A percentile compares a stretch with the other conserved stretches of the same genome.
These are phyloP conservation scores for Alethe castanea DNA, from an alignment of 2,113 vertebrate genomes.

Conservation along the genomic window DNA sequence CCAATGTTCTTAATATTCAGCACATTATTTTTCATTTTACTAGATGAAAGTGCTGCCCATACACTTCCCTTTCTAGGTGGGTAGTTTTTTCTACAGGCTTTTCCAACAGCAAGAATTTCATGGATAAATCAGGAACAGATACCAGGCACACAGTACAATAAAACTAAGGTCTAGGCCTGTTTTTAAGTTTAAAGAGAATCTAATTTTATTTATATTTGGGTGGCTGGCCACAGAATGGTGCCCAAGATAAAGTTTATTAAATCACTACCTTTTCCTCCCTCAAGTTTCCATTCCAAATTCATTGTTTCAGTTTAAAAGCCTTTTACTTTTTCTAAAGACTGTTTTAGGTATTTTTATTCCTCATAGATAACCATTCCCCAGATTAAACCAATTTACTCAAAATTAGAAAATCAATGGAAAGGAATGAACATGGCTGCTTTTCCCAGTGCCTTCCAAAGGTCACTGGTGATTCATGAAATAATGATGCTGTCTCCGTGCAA, in stretches of 20 bases:
- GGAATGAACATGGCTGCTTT: constrained; percentile 30
- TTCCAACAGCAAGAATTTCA: not conserved
- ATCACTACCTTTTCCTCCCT: not conserved
- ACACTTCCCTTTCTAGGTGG: not conserved
- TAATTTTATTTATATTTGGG: not conserved
- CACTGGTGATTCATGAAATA: constrained; percentile 52
- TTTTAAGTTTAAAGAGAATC: not conserved
- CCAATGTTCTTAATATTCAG: not conserved
- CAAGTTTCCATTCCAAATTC: not conserved
- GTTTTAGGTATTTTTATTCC: constrained; percentile 21
- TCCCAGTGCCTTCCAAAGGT: constrained; percentile 39
- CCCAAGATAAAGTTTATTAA: not conserved
- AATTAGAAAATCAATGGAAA: constrained; percentile 73
- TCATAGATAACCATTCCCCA: constrained; percentile 8
- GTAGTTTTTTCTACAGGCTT: not conserved
- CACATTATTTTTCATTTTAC: not conserved
- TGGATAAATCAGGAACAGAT: not conserved
- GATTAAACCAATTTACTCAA: constrained; percentile 55
- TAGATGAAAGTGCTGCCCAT: not conserved
- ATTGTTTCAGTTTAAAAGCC: not conserved
- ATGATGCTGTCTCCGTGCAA: not conserved
- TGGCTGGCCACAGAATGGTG: not conserved
- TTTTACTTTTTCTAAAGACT: constrained; percentile 5
- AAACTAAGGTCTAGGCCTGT: not conserved
- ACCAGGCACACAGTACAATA: not conserved